Evolutionary conservation across 2,797 vertebrate genomes (phyloP).

Genomic region (Eptatretus atami): DNA sequence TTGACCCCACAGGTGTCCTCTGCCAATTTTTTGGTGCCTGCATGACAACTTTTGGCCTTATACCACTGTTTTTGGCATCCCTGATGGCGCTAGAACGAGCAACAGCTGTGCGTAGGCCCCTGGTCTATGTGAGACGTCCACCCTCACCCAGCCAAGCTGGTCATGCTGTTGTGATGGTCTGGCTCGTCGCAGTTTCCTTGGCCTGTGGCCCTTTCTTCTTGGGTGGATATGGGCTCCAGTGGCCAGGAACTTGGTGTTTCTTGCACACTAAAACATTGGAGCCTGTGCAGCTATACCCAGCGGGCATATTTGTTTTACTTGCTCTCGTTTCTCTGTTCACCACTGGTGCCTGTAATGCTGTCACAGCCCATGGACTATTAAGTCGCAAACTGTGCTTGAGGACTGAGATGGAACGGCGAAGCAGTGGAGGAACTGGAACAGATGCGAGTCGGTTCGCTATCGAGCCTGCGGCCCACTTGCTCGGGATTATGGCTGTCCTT

Average conservation of each 20-base stretch:
- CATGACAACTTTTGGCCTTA: conserved; percentile 73
- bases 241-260: conserved; percentile 93
- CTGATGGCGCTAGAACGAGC: conserved; percentile 63
- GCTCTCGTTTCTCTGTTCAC: conserved; percentile 40
- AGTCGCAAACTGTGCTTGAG: conserved; percentile 26
- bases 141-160: too few relatives aligned
- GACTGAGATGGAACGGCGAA: conserved; percentile 24
- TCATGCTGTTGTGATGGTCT: neutral
- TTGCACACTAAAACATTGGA: conserved; percentile 26
- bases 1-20: conserved; percentile 36
- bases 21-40: conserved; percentile 61
- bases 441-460: conserved; percentile 20
- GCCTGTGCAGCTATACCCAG: conserved; percentile 8
- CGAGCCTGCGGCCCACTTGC: conserved; percentile 61
- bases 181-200: neutral
- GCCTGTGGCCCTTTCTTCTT: conserved; percentile 16
- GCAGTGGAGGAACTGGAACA: conserved; percentile 28
- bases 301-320: conserved; percentile 31
- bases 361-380: conserved; percentile 48
- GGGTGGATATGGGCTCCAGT: conserved; percentile 44
- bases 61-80: conserved; percentile 53
- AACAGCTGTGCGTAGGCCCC: conserved; percentile 49
- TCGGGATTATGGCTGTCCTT: conserved; percentile 80
- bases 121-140: conserved; percentile 50
- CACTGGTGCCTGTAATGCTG: conserved; percentile 48